Base-by-base conservation (phyloP, 2,888 invertebrate species). In the Drosophila rellima region DNA sequence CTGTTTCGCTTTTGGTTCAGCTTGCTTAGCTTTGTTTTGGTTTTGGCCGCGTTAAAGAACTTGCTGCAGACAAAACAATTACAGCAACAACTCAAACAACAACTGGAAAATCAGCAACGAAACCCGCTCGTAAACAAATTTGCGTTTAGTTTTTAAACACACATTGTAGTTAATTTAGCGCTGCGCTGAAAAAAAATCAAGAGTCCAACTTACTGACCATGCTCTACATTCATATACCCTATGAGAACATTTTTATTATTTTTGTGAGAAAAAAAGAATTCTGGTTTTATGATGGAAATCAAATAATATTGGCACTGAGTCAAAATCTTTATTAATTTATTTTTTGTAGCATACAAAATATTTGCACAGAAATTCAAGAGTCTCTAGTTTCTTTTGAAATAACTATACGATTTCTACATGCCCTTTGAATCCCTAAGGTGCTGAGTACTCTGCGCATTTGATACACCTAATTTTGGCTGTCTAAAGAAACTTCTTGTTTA, bases 1-100 rank as follows among this genome's bases (percentile, higher is more conserved):
- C 66, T 60, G 65, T 54, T 57, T 48, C 37, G 26, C 35, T 37
- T 59, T 54, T 47, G 67, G 13, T 54, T 67, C 62, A 42, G 33
- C 54, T 55, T 23, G 42, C 40, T 45, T 66, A 7, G 26, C 26
- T 26, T 61, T 59, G 66, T 63, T 73, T 60, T 60, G 68, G 66
- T 70, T 76, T 72, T 70, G 74, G 65, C 60, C 71, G 77, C 76
- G 76, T 80, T 84, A 77, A 83, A 82, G 83, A 83, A 82, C 83
- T 83, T 80, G 82, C 71, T 68, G 65, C 67, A 70, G 70, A 63
- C 72, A 57, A 56, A 59, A 72, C 56, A 68, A 56, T 50, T 48
- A 55, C 33, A 60, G 8, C 51, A 47, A 33, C 42, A 52, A 69
- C 70, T 74, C 74, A 82, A 82, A 82, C 75, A 82, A 79, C 55